Evolutionary conservation across 2,113 vertebrate genomes (phyloP), one percentile per base, ranked within the genome.

Genomic region (Ancistrus triradiatus): DNA sequence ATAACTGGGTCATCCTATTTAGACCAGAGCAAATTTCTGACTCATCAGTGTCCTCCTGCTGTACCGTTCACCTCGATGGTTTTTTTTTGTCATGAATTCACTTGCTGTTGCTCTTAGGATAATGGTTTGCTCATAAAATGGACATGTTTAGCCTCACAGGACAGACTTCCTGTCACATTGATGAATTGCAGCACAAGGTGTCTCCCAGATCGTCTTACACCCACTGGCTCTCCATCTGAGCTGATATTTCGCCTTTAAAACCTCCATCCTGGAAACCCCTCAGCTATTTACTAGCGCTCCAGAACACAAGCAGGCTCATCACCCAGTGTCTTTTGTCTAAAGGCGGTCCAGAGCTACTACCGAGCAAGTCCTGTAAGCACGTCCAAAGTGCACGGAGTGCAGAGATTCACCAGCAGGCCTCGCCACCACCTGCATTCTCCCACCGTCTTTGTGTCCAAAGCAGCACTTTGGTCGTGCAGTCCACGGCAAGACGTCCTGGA

Each of bases 191-290:
- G 47, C 47, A 10, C 59, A 17, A 17, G 15, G 46, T 19, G 46
- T 51, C 51, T 49, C 44, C 64, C 24, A 52, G 35, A 66, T 50
- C 44, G 18, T 11, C 31, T 58, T 49, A 21, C 63, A 40, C n/a
- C 38, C 24, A 5, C 18, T 38, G 22, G 31, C 33, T 14, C 5
- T 13, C 17, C 17, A 17, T 5, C 59, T 38, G 44, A 15, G 3
- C 44, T 17, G 6, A 15, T n/a, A 42, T 6, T 42, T 42, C n/a
- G 38, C 13, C 38, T 14, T n/a, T 42, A 42, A 42, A 14, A 42
- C 6, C 38, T 14, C n/a, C 11, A 42, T 42, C 6, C 14, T 31
- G 27, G 27, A 31, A 31, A 31, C 7, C 3, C 27, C 27, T 4
- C 3, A 31, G 3, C 27, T 31, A 31, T 31, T 31, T 31, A 31